phyloP scores from a whole-genome alignment of 2,113 vertebrate genomes.

The Nematolebias whitei region DNA sequence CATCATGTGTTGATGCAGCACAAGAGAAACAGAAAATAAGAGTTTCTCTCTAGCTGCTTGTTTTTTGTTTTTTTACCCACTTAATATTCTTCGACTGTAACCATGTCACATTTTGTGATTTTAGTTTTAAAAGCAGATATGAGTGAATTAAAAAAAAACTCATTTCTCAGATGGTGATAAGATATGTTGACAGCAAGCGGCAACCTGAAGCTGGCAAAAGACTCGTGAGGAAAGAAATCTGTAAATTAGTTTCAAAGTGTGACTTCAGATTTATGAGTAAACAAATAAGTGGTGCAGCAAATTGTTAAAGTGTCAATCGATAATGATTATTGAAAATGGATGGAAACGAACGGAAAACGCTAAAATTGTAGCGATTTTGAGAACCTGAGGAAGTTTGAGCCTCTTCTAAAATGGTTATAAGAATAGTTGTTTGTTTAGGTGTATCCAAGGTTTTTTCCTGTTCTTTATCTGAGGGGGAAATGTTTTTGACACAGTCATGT shows the following conservation, averaged over 20 bases:
- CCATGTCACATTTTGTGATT: slow-evolving; percentile 24
- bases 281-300: slow-evolving; percentile 11
- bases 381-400: neutral
- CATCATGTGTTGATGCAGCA: slow-evolving; percentile 53
- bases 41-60: slow-evolving; percentile 37
- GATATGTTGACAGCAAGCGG: slow-evolving; percentile 15
- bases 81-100: slow-evolving; percentile 30
- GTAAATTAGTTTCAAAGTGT: slow-evolving; percentile 22
- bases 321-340: slow-evolving; percentile 44
- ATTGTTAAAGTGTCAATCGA: slow-evolving; percentile 47
- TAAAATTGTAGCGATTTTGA: neutral
- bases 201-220: slow-evolving; percentile 4
- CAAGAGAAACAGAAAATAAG: slow-evolving; percentile 47
- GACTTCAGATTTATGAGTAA: slow-evolving; percentile 13
- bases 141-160: slow-evolving; percentile 37
- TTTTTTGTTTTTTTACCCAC: slow-evolving; percentile 22
- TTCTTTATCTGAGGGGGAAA: too few relatives aligned
- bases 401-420: neutral
- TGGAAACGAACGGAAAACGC: neutral
- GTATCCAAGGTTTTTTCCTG: too few relatives aligned
- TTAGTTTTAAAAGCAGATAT: slow-evolving; percentile 29
- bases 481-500: slow-evolving; percentile 61
- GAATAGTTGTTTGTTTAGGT: too few relatives aligned
- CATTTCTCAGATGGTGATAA: slow-evolving; percentile 33
- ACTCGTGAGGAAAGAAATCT: slow-evolving; percentile 1